Conservation (phyloP, 2,888 invertebrate genomes). For the Theretra japonica region DNA sequence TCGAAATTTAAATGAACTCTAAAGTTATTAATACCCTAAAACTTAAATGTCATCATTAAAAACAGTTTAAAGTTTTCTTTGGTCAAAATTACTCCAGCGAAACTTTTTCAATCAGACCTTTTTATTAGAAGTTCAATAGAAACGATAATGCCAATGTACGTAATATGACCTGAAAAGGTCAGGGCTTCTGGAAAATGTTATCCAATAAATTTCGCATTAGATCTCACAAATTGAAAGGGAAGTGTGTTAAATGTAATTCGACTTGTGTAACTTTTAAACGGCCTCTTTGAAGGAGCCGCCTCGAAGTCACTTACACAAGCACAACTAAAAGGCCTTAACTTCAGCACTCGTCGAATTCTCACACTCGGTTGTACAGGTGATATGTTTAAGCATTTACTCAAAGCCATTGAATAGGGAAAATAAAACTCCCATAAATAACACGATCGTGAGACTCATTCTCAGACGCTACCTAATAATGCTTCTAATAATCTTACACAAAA, state of each 20-base stretch:
- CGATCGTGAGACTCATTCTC: background rate
- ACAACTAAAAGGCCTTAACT: slow-evolving; percentile 11
- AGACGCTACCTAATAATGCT: background rate
- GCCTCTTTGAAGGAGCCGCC: background rate
- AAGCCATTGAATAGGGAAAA: background rate
- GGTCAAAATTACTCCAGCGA: too few species aligned
- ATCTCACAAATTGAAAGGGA: background rate
- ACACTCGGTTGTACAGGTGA: slow-evolving; percentile 5
- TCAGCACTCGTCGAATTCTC: slow-evolving; percentile 1
- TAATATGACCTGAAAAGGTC: background rate
- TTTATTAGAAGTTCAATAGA: background rate
- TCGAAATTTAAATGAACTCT: too few species aligned
- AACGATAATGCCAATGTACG: background rate
- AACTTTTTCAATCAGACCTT: too few species aligned
- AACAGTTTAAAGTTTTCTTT: too few species aligned
- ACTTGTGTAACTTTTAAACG: background rate
- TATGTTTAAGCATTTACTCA: background rate
- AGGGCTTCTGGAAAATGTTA: background rate
- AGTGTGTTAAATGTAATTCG: background rate
- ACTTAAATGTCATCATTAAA: too few species aligned
- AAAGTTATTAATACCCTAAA: too few species aligned
- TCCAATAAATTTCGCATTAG: background rate
- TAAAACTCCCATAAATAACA: background rate
- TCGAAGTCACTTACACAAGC: background rate
- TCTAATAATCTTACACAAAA: background rate